Conservation (phyloP, 2,888 invertebrate genomes). For the Helleia helle region DNA sequence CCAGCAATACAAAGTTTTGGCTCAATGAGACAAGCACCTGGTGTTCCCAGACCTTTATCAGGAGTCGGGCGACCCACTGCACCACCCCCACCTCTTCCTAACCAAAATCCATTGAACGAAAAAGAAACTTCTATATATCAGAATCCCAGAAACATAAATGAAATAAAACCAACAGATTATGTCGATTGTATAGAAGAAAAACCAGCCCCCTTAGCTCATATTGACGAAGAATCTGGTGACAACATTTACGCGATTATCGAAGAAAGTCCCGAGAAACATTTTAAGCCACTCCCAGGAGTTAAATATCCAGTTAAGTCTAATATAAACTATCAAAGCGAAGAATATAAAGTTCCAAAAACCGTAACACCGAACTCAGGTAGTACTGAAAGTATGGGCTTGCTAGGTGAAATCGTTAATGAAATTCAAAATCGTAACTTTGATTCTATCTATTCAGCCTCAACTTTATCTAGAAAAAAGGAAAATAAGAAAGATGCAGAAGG, state of each 20-base stretch:
- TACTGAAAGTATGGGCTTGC: constrained; percentile 81
- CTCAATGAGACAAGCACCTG: constrained; percentile 84
- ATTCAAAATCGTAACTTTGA: constrained; percentile 90
- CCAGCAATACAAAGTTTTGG: constrained; percentile 84
- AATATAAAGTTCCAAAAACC: constrained; percentile 62
- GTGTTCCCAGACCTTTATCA: constrained; percentile 81
- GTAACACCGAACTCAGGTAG: constrained; percentile 65
- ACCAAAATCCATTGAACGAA: constrained; percentile 22
- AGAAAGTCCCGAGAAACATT: constrained; percentile 76
- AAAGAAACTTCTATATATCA: constrained; percentile 68
- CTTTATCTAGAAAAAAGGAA: constrained; percentile 77
- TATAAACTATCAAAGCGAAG: constrained; percentile 58
- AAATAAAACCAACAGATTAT: constrained; percentile 72
- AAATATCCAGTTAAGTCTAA: constrained; percentile 42
- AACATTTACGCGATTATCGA: constrained; percentile 93
- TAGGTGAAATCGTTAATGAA: constrained; percentile 91
- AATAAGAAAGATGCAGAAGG: constrained; percentile 35
- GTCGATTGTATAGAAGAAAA: constrained; percentile 85
- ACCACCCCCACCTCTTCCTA: constrained; percentile 83
- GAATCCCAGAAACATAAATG: constrained; percentile 58
- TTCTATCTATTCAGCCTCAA: constrained; percentile 88
- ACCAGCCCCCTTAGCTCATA: constrained; percentile 75
- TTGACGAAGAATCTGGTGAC: constrained; percentile 78
- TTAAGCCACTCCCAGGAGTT: constrained; percentile 49
- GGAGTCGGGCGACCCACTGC: constrained; percentile 82